These are phyloP conservation scores for Oscheius onirici DNA, from an alignment of 2,888 invertebrate species.

Conservation along the genomic window DNA sequence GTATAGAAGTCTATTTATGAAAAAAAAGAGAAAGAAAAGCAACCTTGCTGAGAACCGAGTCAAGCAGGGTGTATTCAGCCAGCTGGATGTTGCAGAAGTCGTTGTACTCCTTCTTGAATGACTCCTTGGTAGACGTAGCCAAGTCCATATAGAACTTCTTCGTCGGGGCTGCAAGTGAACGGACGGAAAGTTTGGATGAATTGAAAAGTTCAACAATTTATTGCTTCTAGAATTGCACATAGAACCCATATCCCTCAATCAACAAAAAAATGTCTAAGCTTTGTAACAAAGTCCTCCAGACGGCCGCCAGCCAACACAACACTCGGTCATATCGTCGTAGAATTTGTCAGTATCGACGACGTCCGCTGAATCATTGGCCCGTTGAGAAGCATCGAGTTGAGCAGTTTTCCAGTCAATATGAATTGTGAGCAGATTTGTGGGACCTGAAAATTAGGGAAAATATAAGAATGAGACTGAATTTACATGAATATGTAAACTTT, in stretches of 20 bases:
- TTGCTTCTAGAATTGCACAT: slow-evolving; percentile 1
- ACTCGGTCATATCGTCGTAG: slow-evolving; percentile 39
- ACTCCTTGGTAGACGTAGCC: no score
- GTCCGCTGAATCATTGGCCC: not conserved
- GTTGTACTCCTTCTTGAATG: no score
- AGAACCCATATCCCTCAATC: not conserved
- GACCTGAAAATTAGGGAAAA: slow-evolving; percentile 23
- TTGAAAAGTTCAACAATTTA: not conserved
- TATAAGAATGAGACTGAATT: no score
- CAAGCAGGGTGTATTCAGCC: no score
- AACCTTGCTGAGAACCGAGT: no score
- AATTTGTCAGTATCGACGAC: slow-evolving; percentile 38
- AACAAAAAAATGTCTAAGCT: slow-evolving; percentile 24
- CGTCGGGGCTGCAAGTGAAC: no score
- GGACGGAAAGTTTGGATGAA: no score
- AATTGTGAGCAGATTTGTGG: slow-evolving; percentile 66
- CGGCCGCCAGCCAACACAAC: slow-evolving; percentile 58
- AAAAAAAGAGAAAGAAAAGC: no score
- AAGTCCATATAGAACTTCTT: no score
- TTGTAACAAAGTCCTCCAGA: slow-evolving; percentile 52
- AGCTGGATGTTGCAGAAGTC: no score
- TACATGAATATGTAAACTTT: slow-evolving; percentile 65
- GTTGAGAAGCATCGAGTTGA: not conserved
- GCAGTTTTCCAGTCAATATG: slow-evolving; percentile 59
- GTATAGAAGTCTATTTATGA: no score